These are phyloP conservation scores for Nasonia giraulti DNA, from an alignment of 1,140 invertebrate species.

Conservation along the genomic window DNA sequence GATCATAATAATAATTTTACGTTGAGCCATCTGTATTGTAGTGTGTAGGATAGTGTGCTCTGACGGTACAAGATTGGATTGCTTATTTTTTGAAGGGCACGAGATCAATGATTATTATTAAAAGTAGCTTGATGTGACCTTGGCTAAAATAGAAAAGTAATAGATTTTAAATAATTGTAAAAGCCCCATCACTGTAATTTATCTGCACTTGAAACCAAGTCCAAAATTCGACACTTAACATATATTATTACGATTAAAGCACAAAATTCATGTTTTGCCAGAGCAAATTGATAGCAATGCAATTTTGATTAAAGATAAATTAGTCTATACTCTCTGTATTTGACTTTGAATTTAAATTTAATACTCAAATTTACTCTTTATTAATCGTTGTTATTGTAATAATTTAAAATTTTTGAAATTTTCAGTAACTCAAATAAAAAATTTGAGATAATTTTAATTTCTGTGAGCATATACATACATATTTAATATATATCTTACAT, in stretches of 20 bases:
- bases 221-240: conserved; percentile 22
- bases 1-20: conserved; percentile 58
- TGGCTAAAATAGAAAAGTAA: conserved; percentile 38
- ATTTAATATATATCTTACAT: conserved; percentile 46
- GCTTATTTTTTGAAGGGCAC: conserved; percentile 75
- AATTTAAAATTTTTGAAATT: conserved; percentile 12
- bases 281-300: conserved; percentile 28
- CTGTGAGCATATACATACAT: conserved; percentile 15
- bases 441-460: conserved; percentile 30
- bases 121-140: conserved; percentile 45
- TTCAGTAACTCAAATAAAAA: not conserved
- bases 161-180: conserved; percentile 27
- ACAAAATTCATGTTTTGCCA: conserved; percentile 22
- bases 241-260: conserved; percentile 21
- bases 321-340: not conserved
- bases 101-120: conserved; percentile 69
- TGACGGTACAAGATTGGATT: conserved; percentile 66
- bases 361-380: no score
- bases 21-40: conserved; percentile 69
- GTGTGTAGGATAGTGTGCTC: conserved; percentile 69
- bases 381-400: not conserved
- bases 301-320: conserved; percentile 21
- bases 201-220: conserved; percentile 51
- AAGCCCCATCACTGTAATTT: conserved; percentile 30
- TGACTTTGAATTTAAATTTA: not conserved